Base-by-base conservation (phyloP, 2,888 invertebrate genomes). In the Nowickia ferox region DNA sequence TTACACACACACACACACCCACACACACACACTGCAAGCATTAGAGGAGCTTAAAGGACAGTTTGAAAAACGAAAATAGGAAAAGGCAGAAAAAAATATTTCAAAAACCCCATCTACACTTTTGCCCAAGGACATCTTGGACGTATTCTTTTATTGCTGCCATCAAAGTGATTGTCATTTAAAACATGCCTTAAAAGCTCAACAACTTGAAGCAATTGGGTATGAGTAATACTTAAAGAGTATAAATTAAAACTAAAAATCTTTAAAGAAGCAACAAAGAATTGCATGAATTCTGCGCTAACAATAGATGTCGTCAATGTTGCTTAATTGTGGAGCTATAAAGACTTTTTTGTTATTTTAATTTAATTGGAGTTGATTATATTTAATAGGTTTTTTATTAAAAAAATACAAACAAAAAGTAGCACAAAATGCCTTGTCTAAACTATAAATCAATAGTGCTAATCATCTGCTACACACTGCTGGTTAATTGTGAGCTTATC, bases 101-200 rank as follows among this genome's bases (percentile, higher is more conserved):
- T 17, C 48, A 53, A 48, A 9, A 48, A 71, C 46, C 22, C 8
- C 51, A 66, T 15, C 11, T 42, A 53, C 53, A 59, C 51, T 30
- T 46, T 53, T 13, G 65, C 46, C 30, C 61, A 74, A 85, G 68
- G 48, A 59, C 74, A 78, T 66, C 53, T 77, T 40, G 10, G 46
- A 44, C 17, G 55, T 53, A 78, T 71, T 81, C 3, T 40, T 72
- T 72, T 69, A 74, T 76, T 48, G 59, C 82, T 40, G 77, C 38
- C 79, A 71, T 75, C 63, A 84, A 48, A 22, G 30, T 79, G 84
- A 79, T 75, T 79, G 69, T 65, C 75, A 71, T 75, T 61, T 75
- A n/a, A 40, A 75, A 19, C 61, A 42, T 17, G 48, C 57, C 57
- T 68, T 53, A 48, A 66, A 42, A 44, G 15, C 38, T 30, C 38